Evolutionary conservation across 2,797 vertebrate genomes (phyloP).

Genomic region (Spinibarbus caldwelli): DNA sequence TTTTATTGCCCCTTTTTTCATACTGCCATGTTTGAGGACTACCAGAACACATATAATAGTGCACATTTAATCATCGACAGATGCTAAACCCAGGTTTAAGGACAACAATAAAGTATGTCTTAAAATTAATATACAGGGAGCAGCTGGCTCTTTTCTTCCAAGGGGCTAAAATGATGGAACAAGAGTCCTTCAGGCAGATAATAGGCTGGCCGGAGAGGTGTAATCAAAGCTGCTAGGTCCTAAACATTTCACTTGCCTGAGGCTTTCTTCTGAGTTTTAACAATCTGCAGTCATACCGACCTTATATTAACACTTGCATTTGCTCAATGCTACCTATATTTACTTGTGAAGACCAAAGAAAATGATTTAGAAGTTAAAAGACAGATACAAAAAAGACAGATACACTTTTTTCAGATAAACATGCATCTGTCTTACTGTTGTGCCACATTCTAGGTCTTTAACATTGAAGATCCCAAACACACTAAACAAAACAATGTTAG

Average conservation of each 20-base stretch:
- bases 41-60: slow-evolving; percentile 42
- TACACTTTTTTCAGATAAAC: neutral
- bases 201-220: neutral
- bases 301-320: neutral
- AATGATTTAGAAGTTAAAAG: neutral
- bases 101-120: slow-evolving; percentile 68
- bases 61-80: slow-evolving; percentile 63
- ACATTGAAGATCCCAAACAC: neutral
- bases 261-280: slow-evolving; percentile 20
- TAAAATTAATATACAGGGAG: slow-evolving; percentile 61
- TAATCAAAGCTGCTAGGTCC: slow-evolving; percentile 31
- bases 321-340: neutral
- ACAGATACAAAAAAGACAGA: neutral
- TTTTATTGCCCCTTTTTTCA: slow-evolving; percentile 39
- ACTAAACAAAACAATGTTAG: neutral
- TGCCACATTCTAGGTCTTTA: neutral
- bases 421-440: neutral
- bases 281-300: slow-evolving; percentile 5
- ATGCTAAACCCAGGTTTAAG: slow-evolving; percentile 68
- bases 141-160: slow-evolving; percentile 68
- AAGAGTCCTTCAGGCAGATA: slow-evolving; percentile 16
- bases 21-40: slow-evolving; percentile 34
- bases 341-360: neutral
- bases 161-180: slow-evolving; percentile 15
- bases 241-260: slow-evolving; percentile 7